Evolutionary conservation across 2,888 invertebrate species (phyloP).

Genomic region (Keiferia lycopersicella): DNA sequence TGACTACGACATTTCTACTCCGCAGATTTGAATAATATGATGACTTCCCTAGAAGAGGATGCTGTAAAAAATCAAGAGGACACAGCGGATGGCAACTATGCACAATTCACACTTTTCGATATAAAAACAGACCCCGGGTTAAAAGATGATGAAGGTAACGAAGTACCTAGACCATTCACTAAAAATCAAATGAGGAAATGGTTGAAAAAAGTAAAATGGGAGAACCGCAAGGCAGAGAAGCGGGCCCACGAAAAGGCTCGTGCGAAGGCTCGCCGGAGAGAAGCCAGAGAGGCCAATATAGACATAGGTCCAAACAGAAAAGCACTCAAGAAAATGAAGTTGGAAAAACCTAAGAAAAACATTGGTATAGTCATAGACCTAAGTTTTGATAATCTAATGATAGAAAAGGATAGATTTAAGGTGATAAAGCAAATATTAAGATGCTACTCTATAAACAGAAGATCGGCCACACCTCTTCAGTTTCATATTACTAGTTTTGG

Average conservation of each 20-base stretch:
- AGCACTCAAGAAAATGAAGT: constrained; percentile 86
- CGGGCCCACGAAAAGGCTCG: constrained; percentile 87
- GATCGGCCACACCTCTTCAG: constrained; percentile 89
- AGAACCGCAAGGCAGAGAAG: constrained; percentile 85
- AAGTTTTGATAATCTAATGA: constrained; percentile 95
- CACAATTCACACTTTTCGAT: constrained; percentile 66
- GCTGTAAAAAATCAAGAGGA: constrained; percentile 30
- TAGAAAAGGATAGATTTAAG: constrained; percentile 92
- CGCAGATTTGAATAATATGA: constrained; percentile 28
- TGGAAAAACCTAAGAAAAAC: constrained; percentile 85
- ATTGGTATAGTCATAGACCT: constrained; percentile 91
- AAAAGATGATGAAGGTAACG: constrained; percentile 70
- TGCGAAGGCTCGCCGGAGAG: constrained; percentile 85
- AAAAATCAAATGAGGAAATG: constrained; percentile 86
- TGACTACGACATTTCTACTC: too few relatives aligned
- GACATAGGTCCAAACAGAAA: constrained; percentile 90
- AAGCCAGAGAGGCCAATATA: constrained; percentile 86
- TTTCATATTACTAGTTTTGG: constrained; percentile 91
- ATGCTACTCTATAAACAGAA: constrained; percentile 94
- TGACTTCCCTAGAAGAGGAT: constrained; percentile 37
- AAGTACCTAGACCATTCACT: constrained; percentile 71
- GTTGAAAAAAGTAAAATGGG: constrained; percentile 87
- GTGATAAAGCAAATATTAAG: constrained; percentile 94
- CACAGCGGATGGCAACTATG: constrained; percentile 44
- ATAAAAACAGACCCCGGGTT: constrained; percentile 70